These are phyloP conservation scores for Uloborus plumipes DNA, from an alignment of 2,888 invertebrate species.

Conservation along the genomic window DNA sequence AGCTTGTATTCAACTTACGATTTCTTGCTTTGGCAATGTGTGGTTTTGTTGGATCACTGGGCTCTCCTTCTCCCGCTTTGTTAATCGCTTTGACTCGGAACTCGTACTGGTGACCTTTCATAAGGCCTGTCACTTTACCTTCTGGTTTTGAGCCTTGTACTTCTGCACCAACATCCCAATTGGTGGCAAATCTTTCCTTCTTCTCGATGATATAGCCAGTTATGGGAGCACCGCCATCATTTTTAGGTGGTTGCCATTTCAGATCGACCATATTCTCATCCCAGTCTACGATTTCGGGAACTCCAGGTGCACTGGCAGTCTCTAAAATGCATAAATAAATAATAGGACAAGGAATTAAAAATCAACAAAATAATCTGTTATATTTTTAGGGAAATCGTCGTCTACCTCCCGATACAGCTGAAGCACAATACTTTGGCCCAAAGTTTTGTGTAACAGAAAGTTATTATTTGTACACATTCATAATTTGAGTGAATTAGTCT, in stretches of 20 bases:
- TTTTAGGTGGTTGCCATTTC: constrained; percentile 77
- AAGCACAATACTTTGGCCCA: too few species aligned
- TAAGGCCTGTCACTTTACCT: constrained; percentile 88
- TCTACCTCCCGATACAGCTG: too few species aligned
- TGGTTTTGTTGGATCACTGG: constrained; percentile 80
- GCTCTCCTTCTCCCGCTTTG: constrained; percentile 72
- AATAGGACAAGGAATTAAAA: too few species aligned
- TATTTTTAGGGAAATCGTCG: too few species aligned
- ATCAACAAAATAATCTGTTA: too few species aligned
- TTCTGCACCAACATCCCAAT: constrained; percentile 83
- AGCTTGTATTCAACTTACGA: constrained; percentile 77
- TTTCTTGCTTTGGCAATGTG: constrained; percentile 88
- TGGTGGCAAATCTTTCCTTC: constrained; percentile 73
- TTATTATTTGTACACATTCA: too few species aligned
- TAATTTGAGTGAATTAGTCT: too few species aligned
- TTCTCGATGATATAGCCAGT: constrained; percentile 87
- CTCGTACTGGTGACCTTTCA: constrained; percentile 77
- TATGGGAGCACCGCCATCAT: constrained; percentile 68
- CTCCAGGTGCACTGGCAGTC: constrained; percentile 87
- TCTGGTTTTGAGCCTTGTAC: constrained; percentile 77
- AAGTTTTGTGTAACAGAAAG: too few species aligned
- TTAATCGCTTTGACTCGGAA: constrained; percentile 73
- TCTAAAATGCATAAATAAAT: constrained; percentile 72
- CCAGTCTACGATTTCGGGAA: constrained; percentile 81
- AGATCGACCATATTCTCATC: constrained; percentile 81